A percentile compares a stretch with the other conserved stretches of the same genome.
Evolutionary conservation across 2,888 invertebrate species (phyloP).

Genomic region (Rhingia rostrata): DNA sequence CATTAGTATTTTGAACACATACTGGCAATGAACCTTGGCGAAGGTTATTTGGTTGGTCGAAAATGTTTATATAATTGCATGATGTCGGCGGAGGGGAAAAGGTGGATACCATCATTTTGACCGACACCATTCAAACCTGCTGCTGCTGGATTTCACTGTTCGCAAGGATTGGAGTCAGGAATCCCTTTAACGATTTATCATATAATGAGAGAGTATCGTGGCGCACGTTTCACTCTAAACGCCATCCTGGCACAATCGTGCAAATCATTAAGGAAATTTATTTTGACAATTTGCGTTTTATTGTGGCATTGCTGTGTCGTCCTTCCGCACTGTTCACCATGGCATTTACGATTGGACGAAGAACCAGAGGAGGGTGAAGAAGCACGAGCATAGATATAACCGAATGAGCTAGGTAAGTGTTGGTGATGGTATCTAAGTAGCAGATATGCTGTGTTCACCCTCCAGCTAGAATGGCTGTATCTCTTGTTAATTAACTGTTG

Average conservation of each 20-base stretch:
- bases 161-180: background rate
- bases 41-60: constrained; percentile 52
- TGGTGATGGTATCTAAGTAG: constrained; percentile 48
- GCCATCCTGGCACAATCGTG: constrained; percentile 70
- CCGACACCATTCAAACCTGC: constrained; percentile 12
- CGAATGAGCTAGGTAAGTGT: constrained; percentile 56
- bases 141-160: constrained; percentile 18
- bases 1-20: constrained; percentile 66
- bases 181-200: constrained; percentile 24
- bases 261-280: constrained; percentile 75
- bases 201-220: constrained; percentile 25
- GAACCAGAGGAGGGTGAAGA: background rate
- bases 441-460: constrained; percentile 32
- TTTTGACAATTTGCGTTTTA: constrained; percentile 75
- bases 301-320: constrained; percentile 59
- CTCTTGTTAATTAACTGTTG: constrained; percentile 72
- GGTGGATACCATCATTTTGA: constrained; percentile 48
- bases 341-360: background rate
- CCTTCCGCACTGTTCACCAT: constrained; percentile 15
- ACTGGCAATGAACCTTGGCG: constrained; percentile 65
- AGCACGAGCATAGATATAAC: constrained; percentile 40
- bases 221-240: constrained; percentile 63
- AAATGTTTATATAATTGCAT: constrained; percentile 73
- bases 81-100: constrained; percentile 32
- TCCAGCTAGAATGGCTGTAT: constrained; percentile 33